phyloP scores from a whole-genome alignment of 2,888 invertebrate species.

The Antitype chi region DNA sequence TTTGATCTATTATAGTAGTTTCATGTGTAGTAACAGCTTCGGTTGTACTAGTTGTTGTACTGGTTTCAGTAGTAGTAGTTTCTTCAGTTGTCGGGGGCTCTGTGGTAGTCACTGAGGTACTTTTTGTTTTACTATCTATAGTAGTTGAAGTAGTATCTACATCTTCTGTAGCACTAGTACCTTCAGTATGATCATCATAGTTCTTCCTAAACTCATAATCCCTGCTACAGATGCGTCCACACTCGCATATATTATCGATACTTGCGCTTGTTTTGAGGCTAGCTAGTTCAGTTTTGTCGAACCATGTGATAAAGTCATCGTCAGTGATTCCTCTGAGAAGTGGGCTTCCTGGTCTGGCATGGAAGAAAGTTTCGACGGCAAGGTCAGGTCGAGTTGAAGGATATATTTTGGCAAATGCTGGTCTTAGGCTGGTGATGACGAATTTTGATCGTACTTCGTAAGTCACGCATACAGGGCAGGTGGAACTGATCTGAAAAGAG shows the following conservation, averaged over 20 bases:
- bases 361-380: slow-evolving; percentile 92
- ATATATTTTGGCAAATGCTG: slow-evolving; percentile 92
- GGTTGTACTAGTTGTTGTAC: slow-evolving; percentile 29
- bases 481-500: slow-evolving; percentile 88
- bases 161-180: slow-evolving; percentile 52
- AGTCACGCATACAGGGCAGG: slow-evolving; percentile 92
- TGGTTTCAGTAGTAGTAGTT: slow-evolving; percentile 24
- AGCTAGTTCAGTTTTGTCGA: slow-evolving; percentile 90
- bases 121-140: slow-evolving; percentile 46
- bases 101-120: slow-evolving; percentile 37
- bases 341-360: slow-evolving; percentile 91
- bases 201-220: slow-evolving; percentile 84
- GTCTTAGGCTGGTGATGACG: slow-evolving; percentile 91
- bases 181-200: slow-evolving; percentile 63
- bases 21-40: slow-evolving; percentile 42
- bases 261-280: slow-evolving; percentile 85
- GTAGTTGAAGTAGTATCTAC: slow-evolving; percentile 53
- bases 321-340: slow-evolving; percentile 91
- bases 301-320: slow-evolving; percentile 93
- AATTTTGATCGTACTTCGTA: slow-evolving; percentile 91
- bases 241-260: slow-evolving; percentile 90
- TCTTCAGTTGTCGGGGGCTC: slow-evolving; percentile 42
- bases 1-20: slow-evolving; percentile 40
- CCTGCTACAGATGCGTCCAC: slow-evolving; percentile 87
- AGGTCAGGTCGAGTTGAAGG: slow-evolving; percentile 91